phyloP scores from a whole-genome alignment of 2,888 invertebrate species.

The Schizotus pectinicornis region DNA sequence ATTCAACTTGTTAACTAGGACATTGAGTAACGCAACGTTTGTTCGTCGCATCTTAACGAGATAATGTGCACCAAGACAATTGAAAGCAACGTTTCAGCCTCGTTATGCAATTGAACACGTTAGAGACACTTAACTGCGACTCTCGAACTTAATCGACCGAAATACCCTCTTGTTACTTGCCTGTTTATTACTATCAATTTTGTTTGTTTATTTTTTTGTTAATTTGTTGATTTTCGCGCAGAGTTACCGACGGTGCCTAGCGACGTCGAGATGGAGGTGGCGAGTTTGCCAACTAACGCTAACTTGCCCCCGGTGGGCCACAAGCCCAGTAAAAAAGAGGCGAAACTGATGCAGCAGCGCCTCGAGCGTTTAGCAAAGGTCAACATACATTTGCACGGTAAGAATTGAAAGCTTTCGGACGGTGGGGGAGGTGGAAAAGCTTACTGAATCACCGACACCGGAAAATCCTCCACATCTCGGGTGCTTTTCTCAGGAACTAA shows the following conservation, averaged over 20 bases:
- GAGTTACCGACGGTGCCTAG: slow-evolving; percentile 64
- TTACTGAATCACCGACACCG: not conserved
- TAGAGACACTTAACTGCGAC: no score
- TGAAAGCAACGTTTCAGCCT: no score
- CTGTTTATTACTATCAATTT: not conserved
- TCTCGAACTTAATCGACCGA: not conserved
- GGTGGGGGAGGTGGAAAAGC: not conserved
- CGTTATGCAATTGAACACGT: no score
- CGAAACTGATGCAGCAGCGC: slow-evolving; percentile 72
- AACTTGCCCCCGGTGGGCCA: slow-evolving; percentile 60
- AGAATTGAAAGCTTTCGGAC: slow-evolving; percentile 49
- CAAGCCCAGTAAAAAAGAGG: slow-evolving; percentile 70
- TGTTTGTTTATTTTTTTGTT: slow-evolving; percentile 38
- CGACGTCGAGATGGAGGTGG: slow-evolving; percentile 63
- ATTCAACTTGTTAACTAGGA: slow-evolving; percentile 13
- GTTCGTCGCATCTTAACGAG: no score
- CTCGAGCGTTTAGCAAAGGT: slow-evolving; percentile 78
- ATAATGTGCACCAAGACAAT: no score
- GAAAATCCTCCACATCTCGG: not conserved
- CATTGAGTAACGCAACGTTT: no score
- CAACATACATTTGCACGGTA: slow-evolving; percentile 86
- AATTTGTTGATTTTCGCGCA: slow-evolving; percentile 50
- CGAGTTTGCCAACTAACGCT: slow-evolving; percentile 60
- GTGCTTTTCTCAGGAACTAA: no score
- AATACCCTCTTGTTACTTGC: not conserved